These are phyloP conservation scores for Sitophilus oryzae DNA, from an alignment of 1,140 invertebrate species.

Conservation along the genomic window DNA sequence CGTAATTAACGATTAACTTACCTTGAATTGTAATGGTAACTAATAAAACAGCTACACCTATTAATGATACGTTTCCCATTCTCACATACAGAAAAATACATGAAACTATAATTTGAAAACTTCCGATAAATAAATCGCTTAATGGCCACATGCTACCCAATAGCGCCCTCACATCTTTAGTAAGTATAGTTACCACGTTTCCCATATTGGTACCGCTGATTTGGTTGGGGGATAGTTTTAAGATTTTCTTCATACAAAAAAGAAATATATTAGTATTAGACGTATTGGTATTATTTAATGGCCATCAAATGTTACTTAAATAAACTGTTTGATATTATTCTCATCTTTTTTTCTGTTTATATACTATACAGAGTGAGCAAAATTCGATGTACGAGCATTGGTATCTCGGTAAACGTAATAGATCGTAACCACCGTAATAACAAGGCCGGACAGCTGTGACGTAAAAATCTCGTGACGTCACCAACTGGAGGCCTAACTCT, in stretches of 20 bases:
- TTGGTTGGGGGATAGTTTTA: conserved; percentile 8
- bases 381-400: no score
- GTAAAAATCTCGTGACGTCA: no score
- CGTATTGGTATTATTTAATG: no score
- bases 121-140: conserved; percentile 11
- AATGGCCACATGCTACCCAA: conserved; percentile 8
- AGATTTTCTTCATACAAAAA: conserved; percentile 7
- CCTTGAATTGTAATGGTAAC: conserved; percentile 5
- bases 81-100: conserved; percentile 8
- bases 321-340: no score
- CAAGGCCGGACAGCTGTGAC: no score
- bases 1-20: no score
- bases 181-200: conserved; percentile 11
- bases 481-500: no score
- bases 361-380: neutral
- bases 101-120: conserved; percentile 1
- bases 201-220: conserved; percentile 6
- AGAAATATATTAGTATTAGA: no score
- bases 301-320: no score
- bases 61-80: conserved; percentile 9
- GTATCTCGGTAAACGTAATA: no score
- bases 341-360: neutral
- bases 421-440: no score
- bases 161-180: conserved; percentile 14
- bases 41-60: conserved; percentile 1